Percentiles rank a stretch among this genome's conserved stretches.
Evolutionary conservation across 2,113 vertebrate species (phyloP).

Genomic region (human (Homo sapiens)): DNA sequence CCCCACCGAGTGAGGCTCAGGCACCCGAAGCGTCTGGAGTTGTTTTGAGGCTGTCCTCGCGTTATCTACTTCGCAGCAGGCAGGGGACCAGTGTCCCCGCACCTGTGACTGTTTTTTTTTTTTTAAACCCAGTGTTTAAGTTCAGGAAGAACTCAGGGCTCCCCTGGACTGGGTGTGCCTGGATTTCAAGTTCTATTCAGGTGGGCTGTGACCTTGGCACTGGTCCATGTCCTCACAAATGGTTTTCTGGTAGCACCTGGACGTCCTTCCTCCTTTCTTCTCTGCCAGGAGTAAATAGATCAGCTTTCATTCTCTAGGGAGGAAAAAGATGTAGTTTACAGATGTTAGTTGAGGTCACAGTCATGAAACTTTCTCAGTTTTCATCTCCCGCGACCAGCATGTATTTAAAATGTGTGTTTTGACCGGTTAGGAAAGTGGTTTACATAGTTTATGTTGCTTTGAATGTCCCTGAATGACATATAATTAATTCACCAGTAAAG

Average conservation of each 20-base stretch:
- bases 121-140: not conserved
- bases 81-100: not conserved
- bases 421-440: not conserved
- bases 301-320: not conserved
- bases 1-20: no score
- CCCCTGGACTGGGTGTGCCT: not conserved
- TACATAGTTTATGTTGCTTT: not conserved
- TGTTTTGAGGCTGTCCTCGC: not conserved
- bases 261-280: not conserved
- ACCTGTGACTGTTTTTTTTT: not conserved
- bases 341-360: not conserved
- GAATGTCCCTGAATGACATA: not conserved
- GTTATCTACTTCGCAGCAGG: fast-evolving
- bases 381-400: not conserved
- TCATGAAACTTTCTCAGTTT: not conserved
- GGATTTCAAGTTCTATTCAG: not conserved
- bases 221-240: not conserved
- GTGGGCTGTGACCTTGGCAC: not conserved
- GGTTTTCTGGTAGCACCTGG: constrained; percentile 44
- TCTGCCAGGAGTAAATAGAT: not conserved
- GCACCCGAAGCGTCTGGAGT: not conserved
- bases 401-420: not conserved
- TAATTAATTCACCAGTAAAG: not conserved
- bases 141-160: not conserved
- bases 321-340: not conserved